A percentile compares a stretch with the other conserved stretches of the same genome.
phyloP scores from a whole-genome alignment of 2,888 invertebrate genomes.

The Ectobius pallidus region DNA sequence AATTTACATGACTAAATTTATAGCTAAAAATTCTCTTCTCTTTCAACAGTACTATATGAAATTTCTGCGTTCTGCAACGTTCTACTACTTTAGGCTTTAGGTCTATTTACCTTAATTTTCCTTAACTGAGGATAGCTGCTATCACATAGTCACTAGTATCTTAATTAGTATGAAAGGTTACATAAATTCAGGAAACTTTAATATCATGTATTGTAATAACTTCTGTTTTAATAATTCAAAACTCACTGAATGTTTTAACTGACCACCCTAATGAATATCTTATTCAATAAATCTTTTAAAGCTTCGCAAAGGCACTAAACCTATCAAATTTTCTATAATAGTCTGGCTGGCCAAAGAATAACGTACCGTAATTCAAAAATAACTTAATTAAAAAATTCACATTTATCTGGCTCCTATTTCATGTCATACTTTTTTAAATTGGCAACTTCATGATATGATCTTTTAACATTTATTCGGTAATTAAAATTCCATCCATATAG shows the following conservation, averaged over 20 bases:
- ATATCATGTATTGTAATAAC: slow-evolving; percentile 11
- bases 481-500: slow-evolving; percentile 2
- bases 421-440: not conserved
- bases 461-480: not conserved
- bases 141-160: slow-evolving; percentile 41
- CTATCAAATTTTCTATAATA: not conserved
- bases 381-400: not conserved
- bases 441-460: not conserved
- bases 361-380: not conserved
- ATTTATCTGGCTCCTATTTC: not conserved
- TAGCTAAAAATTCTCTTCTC: slow-evolving; percentile 41
- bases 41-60: slow-evolving; percentile 38
- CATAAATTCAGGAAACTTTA: slow-evolving; percentile 40
- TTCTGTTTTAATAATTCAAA: slow-evolving; percentile 13
- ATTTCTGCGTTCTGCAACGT: slow-evolving; percentile 35
- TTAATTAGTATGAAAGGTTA: slow-evolving; percentile 40
- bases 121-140: slow-evolving; percentile 40
- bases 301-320: slow-evolving; percentile 35
- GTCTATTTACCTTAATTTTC: slow-evolving; percentile 28
- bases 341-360: no score
- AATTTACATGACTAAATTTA: slow-evolving; percentile 39
- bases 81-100: slow-evolving; percentile 43
- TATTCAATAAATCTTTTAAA: slow-evolving; percentile 32
- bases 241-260: slow-evolving; percentile 9
- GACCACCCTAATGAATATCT: slow-evolving; percentile 33